Evolutionary conservation across 1,140 invertebrate species (phyloP).

Genomic region (Propsilocerus akamusi): DNA sequence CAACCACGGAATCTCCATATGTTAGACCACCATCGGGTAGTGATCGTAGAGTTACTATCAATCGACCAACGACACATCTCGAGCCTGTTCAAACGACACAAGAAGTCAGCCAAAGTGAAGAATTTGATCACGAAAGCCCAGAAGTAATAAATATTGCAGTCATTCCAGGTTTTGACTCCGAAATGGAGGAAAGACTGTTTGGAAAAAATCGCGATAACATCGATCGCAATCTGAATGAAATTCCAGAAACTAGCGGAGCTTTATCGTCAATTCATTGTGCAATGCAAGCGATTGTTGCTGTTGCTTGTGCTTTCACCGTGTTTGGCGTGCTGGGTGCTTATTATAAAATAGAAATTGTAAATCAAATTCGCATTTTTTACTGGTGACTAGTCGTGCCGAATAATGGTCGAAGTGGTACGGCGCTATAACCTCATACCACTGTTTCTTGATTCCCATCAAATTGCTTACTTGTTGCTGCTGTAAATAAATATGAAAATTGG

Average conservation of each 20-base stretch:
- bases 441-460: background rate
- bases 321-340: slow-evolving; percentile 24
- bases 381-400: slow-evolving; percentile 12
- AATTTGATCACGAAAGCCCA: slow-evolving; percentile 15
- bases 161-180: slow-evolving; percentile 20
- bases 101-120: slow-evolving; percentile 12
- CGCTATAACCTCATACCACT: background rate
- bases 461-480: background rate
- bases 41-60: background rate
- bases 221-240: slow-evolving; percentile 9
- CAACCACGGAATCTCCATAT: background rate
- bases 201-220: background rate
- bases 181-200: background rate
- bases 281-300: slow-evolving; percentile 25
- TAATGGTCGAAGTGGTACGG: background rate
- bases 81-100: slow-evolving; percentile 7
- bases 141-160: slow-evolving; percentile 24
- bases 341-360: slow-evolving; percentile 22
- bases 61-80: background rate
- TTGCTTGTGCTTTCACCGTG: slow-evolving; percentile 22
- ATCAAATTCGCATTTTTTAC: slow-evolving; percentile 23
- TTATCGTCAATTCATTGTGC: slow-evolving; percentile 22
- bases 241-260: slow-evolving; percentile 15
- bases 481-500: no score
- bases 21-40: background rate